A percentile compares a stretch with the other conserved stretches of the same genome.
These are phyloP conservation scores for Laothoe populi DNA, from an alignment of 2,888 invertebrate genomes.

Conservation along the genomic window DNA sequence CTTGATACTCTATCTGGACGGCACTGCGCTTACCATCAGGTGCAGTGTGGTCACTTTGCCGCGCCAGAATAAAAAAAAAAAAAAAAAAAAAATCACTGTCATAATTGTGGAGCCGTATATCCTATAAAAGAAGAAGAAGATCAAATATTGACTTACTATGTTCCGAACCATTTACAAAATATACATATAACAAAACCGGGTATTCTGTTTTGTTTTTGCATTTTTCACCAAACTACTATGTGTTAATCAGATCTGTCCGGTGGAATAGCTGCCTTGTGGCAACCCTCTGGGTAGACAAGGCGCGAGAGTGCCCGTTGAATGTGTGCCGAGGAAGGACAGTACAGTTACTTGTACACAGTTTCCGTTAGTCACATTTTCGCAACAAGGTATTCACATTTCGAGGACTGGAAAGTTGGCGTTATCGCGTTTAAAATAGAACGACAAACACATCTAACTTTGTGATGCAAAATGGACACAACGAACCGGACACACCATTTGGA, in stretches of 20 bases:
- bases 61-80: too few species aligned
- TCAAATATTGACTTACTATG: too few species aligned
- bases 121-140: too few species aligned
- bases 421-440: conserved; percentile 84
- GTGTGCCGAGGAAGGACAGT: conserved; percentile 68
- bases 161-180: not conserved
- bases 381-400: conserved; percentile 85
- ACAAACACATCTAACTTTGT: conserved; percentile 82
- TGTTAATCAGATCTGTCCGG: not conserved
- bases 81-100: too few species aligned
- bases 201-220: not conserved
- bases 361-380: conserved; percentile 85
- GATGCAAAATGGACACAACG: conserved; percentile 79
- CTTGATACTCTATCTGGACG: too few species aligned
- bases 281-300: conserved; percentile 28
- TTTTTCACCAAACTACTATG: not conserved
- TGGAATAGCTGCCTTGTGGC: not conserved
- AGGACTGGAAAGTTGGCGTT: conserved; percentile 83
- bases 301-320: conserved; percentile 45
- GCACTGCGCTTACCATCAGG: too few species aligned
- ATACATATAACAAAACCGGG: not conserved
- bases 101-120: too few species aligned
- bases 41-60: too few species aligned
- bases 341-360: conserved; percentile 81
- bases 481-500: conserved; percentile 53